Conservation (phyloP, 1,140 invertebrate species). For the Drosophila sulfurigaster region DNA sequence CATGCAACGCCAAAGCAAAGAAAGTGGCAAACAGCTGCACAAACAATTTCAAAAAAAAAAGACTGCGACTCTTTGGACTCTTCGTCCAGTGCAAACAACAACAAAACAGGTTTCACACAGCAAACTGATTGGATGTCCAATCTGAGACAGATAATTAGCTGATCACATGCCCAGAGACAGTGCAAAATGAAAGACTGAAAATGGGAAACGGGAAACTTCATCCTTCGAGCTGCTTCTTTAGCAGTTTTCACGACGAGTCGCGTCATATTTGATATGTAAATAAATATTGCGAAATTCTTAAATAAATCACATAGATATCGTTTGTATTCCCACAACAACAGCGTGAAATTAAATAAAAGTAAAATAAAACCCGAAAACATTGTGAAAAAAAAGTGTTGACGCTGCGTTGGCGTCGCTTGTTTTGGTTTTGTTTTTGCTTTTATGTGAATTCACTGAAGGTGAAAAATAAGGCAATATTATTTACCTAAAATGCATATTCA, state of each 20-base stretch:
- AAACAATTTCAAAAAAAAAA: constrained; percentile 38
- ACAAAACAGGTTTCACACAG: constrained; percentile 21
- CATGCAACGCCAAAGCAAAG: constrained; percentile 33
- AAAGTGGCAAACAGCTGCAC: constrained; percentile 62
- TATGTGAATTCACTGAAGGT: neutral
- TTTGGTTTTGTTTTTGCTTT: neutral
- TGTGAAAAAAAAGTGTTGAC: constrained; percentile 13
- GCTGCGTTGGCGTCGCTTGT: neutral
- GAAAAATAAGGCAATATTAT: neutral
- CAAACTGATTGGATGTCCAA: constrained; percentile 1
- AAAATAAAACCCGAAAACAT: constrained; percentile 14
- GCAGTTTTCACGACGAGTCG: constrained; percentile 21
- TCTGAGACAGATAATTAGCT: constrained; percentile 18
- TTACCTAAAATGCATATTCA: neutral
- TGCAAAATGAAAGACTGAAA: too few species aligned
- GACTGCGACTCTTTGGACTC: too few species aligned
- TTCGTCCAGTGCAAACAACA: neutral
- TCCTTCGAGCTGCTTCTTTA: constrained; percentile 12
- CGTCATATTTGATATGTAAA: constrained; percentile 28
- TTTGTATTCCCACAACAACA: neutral
- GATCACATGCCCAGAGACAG: constrained; percentile 6
- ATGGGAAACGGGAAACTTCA: constrained; percentile 24
- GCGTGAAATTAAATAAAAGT: constrained; percentile 11
- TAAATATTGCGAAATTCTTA: constrained; percentile 36
- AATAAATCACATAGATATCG: constrained; percentile 22